These are phyloP conservation scores for Yponomeuta plumbellus DNA, from an alignment of 2,888 invertebrate species.

Conservation along the genomic window DNA sequence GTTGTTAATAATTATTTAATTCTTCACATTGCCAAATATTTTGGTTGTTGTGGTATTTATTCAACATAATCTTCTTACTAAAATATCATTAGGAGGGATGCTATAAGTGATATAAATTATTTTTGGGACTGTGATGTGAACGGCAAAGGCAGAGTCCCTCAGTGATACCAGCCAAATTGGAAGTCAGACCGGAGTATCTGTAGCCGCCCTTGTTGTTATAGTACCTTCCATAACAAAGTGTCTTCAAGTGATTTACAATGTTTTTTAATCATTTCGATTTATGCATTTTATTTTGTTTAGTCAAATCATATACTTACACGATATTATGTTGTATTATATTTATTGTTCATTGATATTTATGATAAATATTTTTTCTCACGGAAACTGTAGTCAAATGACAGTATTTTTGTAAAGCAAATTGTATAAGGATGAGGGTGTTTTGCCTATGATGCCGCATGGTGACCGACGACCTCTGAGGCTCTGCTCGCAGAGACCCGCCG, in stretches of 20 bases:
- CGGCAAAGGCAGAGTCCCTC: not conserved
- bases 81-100: constrained; percentile 43
- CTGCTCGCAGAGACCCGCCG: not conserved
- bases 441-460: constrained; percentile 36
- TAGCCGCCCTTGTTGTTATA: constrained; percentile 27
- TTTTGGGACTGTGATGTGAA: not conserved
- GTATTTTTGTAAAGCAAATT: constrained; percentile 77
- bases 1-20: constrained; percentile 67
- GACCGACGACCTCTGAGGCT: not conserved
- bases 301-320: constrained; percentile 68
- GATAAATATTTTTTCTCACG: constrained; percentile 67
- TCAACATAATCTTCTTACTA: constrained; percentile 47
- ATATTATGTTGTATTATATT: constrained; percentile 34
- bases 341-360: constrained; percentile 60
- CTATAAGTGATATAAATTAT: constrained; percentile 4
- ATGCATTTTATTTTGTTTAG: constrained; percentile 76
- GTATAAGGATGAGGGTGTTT: constrained; percentile 69
- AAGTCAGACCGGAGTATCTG: not conserved
- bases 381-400: constrained; percentile 75
- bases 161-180: constrained; percentile 13
- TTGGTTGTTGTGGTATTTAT: constrained; percentile 75
- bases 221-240: constrained; percentile 69
- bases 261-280: constrained; percentile 74
- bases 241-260: constrained; percentile 67
- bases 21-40: constrained; percentile 71